Conservation (phyloP, 2,797 vertebrate genomes). For the Chromis chromis region DNA sequence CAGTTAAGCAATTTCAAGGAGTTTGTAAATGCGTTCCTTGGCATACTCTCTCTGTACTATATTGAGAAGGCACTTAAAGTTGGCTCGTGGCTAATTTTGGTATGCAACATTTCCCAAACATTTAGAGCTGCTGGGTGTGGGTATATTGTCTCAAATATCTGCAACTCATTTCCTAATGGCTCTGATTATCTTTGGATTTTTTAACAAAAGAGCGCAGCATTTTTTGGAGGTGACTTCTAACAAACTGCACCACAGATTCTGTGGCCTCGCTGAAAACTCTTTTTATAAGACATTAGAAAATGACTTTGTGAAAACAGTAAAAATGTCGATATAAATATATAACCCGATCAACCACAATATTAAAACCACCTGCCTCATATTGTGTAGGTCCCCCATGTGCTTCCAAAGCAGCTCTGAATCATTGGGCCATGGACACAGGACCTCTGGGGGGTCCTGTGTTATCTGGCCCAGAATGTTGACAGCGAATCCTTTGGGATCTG, state of each 20-base stretch:
- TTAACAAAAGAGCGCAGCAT: not conserved
- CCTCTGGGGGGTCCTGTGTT: too few species aligned
- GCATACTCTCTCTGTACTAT: slow-evolving; percentile 23
- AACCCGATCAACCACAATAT: too few species aligned
- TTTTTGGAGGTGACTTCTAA: not conserved
- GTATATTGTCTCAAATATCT: slow-evolving; percentile 30
- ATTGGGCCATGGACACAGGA: too few species aligned
- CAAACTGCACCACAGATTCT: slow-evolving; percentile 7
- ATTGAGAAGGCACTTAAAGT: slow-evolving; percentile 24
- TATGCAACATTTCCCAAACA: slow-evolving; percentile 28
- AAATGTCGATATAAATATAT: too few species aligned
- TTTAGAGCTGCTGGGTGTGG: slow-evolving; percentile 6
- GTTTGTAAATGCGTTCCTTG: slow-evolving; percentile 50
- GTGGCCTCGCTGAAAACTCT: too few species aligned
- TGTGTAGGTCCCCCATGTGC: too few species aligned
- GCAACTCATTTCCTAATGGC: slow-evolving; percentile 37
- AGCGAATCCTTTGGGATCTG: too few species aligned
- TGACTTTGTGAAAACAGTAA: too few species aligned
- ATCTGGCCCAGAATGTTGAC: too few species aligned
- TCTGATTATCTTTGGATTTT: slow-evolving; percentile 15
- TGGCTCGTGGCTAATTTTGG: slow-evolving; percentile 31
- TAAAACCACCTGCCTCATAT: too few species aligned
- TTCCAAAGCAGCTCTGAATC: too few species aligned
- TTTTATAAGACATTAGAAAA: too few species aligned
- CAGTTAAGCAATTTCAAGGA: slow-evolving; percentile 53